phyloP scores from a whole-genome alignment of 2,888 invertebrate species.

The Anoplius nigerrimus region DNA sequence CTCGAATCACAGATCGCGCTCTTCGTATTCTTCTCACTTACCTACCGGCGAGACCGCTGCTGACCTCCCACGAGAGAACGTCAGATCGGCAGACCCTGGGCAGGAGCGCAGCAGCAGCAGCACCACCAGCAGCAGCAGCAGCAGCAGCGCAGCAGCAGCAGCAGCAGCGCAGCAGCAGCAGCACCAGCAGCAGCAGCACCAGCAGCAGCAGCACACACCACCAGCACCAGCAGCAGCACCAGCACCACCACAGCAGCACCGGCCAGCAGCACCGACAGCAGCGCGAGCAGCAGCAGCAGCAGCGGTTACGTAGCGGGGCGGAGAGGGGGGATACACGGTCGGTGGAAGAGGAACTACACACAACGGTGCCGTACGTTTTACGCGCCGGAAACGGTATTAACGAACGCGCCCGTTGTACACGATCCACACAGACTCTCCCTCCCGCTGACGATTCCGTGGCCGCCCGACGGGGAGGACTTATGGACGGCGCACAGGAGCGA shows the following conservation, averaged over 20 bases:
- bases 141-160: too few species aligned
- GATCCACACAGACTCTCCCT: conserved; percentile 6
- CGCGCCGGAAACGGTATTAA: conserved; percentile 52
- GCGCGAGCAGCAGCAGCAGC: conserved; percentile 17
- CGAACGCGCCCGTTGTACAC: conserved; percentile 24
- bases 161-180: too few species aligned
- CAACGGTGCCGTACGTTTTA: conserved; percentile 33
- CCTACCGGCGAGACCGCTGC: conserved; percentile 35
- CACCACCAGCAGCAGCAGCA: neutral
- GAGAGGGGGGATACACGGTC: conserved; percentile 15
- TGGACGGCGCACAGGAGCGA: conserved; percentile 22
- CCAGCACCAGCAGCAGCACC: too few species aligned
- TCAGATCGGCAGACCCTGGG: conserved; percentile 12
- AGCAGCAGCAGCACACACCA: neutral
- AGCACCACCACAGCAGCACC: too few species aligned
- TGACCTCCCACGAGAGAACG: conserved; percentile 56
- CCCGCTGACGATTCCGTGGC: neutral
- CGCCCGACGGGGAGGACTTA: conserved; percentile 13
- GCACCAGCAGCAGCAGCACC: neutral
- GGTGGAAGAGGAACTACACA: conserved; percentile 29
- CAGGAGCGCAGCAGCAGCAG: neutral
- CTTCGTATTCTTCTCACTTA: too few species aligned
- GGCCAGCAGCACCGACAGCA: too few species aligned
- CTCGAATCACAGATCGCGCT: too few species aligned
- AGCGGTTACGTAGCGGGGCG: conserved; percentile 23